Evolutionary conservation across 1,140 invertebrate species (phyloP), one percentile per base, ranked within the genome.

Genomic region (Penaeus indicus): DNA sequence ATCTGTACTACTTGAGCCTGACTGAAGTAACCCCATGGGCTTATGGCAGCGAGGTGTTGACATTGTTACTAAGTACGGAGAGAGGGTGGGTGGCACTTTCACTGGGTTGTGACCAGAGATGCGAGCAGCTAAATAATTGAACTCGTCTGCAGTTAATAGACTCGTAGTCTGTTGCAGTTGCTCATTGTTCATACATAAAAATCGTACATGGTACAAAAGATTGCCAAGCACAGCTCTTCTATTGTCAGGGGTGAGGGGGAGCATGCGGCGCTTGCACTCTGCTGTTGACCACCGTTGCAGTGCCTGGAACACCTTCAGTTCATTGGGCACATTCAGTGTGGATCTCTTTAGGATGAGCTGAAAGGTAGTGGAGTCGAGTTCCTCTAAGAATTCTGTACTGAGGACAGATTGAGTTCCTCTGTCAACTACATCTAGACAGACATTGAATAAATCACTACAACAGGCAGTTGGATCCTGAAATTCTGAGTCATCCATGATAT

Each of bases 221-320:
- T 86, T 61, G 10, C 90, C 92, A 0, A 96, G 92, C 7, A 95
- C 94, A n/a, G 93, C 92, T 13, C 96, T 93, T 78, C 94, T 94
- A 91, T 95, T 96, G 16, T 91, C 92, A 2, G 94, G 91, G 5
- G 94, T 95, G 38, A 96, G 92, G 86, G 96, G 95, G 54, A 95
- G 91, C 54, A 95, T 95, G 47, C 93, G 93, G 75, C 95, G 93
- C 85, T 95, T 94, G 91, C 96, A 96, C 81, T 95, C 94, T 10
- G 95, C 94, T 32, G 94, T 94, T 13, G 95, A 94, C 96, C 96
- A 96, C 84, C 95, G 93, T 32, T 94, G 94, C 64, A 96, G 90
- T 8, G 95, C 95, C 21, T 93, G 92, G 64, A 95, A 95, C 7
- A 96, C 91, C 2, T 94, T 91, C 3, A 93, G 92, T 91, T 96